These are phyloP conservation scores for Eubasilissa splendida DNA, from an alignment of 2,888 invertebrate species.

Conservation along the genomic window DNA sequence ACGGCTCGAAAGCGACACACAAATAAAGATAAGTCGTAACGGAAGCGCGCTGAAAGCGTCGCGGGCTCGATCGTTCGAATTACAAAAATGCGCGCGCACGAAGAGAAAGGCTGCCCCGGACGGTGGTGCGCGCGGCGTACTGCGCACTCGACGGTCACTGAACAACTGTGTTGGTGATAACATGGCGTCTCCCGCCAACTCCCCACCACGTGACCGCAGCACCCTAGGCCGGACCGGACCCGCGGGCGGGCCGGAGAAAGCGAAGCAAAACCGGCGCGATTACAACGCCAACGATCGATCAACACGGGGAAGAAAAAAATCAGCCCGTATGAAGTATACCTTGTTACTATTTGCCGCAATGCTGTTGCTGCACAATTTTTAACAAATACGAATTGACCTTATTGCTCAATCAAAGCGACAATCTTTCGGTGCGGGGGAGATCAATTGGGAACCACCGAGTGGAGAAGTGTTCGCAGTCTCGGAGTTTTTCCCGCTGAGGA, in stretches of 20 bases:
- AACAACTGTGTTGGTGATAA: conserved; percentile 37
- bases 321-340: background rate
- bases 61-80: conserved; percentile 42
- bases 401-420: conserved; percentile 27
- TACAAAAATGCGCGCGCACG: conserved; percentile 24
- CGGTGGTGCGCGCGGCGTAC: conserved; percentile 30
- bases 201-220: conserved; percentile 41
- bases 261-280: background rate
- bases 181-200: conserved; percentile 16
- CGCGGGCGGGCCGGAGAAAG: background rate
- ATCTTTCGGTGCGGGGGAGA: conserved; percentile 1
- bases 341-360: background rate
- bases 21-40: conserved; percentile 36
- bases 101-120: conserved; percentile 41
- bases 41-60: conserved; percentile 15
- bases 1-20: background rate
- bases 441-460: background rate
- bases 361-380: background rate
- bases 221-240: conserved; percentile 21
- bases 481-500: too few species aligned
- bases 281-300: too few species aligned
- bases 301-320: too few species aligned
- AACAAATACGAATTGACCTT: conserved; percentile 7
- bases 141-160: conserved; percentile 48
- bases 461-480: too few species aligned